Evolutionary conservation across 2,113 vertebrate genomes (phyloP).

Genomic region (Halcyon senegalensis): DNA sequence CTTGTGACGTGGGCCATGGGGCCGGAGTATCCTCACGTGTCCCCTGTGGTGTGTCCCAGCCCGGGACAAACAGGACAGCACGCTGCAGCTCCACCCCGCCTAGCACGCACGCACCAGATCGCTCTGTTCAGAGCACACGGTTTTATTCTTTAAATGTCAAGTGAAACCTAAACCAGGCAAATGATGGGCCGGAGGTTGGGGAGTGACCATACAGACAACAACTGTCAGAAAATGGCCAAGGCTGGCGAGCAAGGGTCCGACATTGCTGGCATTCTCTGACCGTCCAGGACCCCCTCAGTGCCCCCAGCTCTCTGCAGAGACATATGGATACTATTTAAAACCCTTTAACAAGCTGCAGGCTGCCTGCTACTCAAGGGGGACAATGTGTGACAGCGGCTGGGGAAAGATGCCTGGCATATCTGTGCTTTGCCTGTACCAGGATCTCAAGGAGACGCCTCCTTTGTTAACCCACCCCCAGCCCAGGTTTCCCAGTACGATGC

Average conservation of each 20-base stretch:
- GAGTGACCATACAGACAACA: slow-evolving; percentile 51
- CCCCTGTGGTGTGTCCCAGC: neutral
- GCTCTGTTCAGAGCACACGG: neutral
- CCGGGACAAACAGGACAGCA: neutral
- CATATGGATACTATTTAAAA: slow-evolving; percentile 81
- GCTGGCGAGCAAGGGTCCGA: slow-evolving; percentile 23
- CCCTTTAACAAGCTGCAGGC: slow-evolving; percentile 66
- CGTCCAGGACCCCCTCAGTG: slow-evolving; percentile 30
- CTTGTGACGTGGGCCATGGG: neutral
- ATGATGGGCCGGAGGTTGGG: slow-evolving; percentile 32
- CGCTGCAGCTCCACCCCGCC: neutral
- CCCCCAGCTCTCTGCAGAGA: slow-evolving; percentile 48
- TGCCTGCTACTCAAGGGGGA: slow-evolving; percentile 57
- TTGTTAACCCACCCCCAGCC: slow-evolving; percentile 1
- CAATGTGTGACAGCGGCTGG: slow-evolving; percentile 41
- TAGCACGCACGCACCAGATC: rapidly evolving
- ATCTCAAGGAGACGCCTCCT: slow-evolving; percentile 23
- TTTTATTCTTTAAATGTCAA: slow-evolving; percentile 68
- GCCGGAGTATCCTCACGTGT: neutral
- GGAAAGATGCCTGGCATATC: slow-evolving; percentile 70
- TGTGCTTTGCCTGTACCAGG: neutral
- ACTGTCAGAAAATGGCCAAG: slow-evolving; percentile 62
- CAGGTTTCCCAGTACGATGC: neutral
- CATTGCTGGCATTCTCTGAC: slow-evolving; percentile 76
- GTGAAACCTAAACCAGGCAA: slow-evolving; percentile 60